Base-by-base conservation (phyloP, 2,113 vertebrate genomes). In the Pygoscelis antarcticus region DNA sequence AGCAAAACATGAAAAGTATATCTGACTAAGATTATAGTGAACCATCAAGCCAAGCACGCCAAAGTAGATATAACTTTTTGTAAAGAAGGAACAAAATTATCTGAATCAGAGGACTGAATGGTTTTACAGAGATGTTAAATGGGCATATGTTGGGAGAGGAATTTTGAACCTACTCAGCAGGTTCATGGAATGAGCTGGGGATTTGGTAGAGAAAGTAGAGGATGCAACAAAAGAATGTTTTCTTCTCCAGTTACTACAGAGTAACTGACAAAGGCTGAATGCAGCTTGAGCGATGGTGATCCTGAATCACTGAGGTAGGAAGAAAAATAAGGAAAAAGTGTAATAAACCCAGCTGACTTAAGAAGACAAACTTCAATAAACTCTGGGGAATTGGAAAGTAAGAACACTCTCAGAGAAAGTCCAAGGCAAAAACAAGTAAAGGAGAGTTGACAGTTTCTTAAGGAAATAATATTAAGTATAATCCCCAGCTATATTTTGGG, bases 41-140 rank as follows among this genome's bases (percentile, higher is more conserved):
- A 51, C 17, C n/a, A 26, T 4, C 2, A 2, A 40, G 29, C 8
- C n/a, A 66, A 72, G 5, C 0, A 2, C 74, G 14, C 13, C 4
- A 8, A 71, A 34, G 8, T 25, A 17, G 13, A 32, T 66, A 27
- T 2, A 71, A 32, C 5, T 42, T 87, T 57, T n/a, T 52, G 20
- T 72, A 72, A 64, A 84, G 42, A 54, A n/a, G 13, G 38, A 90
- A 34, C 3, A 69, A 34, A 54, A 46, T 60, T 60, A 13, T 60
- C 34, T 76, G 38, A 49, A 40, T 77, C 6, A 6, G 11, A 1
- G 13, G 34, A 62, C 15, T 49, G 20, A 16, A 3, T 55, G 11
- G 7, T 55, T 95, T 94, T 79, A 65, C 8, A 19, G 9, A 11
- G 15, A 15, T 0, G 0, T 20, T 55, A 61, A 78, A 20, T 13